Conservation (phyloP, 1,140 invertebrate species). For the fruit fly (Drosophila melanogaster) region Release_6_plus_ISO1_MT NT_037436.4:6760501-6761000, state of each 20-base stretch:
- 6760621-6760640: conserved; percentile 71
- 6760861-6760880: conserved; percentile 52
- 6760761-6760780: conserved; percentile 75
- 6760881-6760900: conserved; percentile 66
- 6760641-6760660: conserved; percentile 64
- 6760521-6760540: conserved; percentile 85
- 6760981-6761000: conserved; percentile 68
- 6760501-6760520: conserved; percentile 26
- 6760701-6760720: conserved; percentile 11
- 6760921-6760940: conserved; percentile 33
- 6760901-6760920: conserved; percentile 20
- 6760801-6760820: conserved; percentile 48
- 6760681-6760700: conserved; percentile 22
- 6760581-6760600: conserved; percentile 57
- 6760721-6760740: conserved; percentile 47
- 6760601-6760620: conserved; percentile 73
- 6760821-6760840: conserved; percentile 59
- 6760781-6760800: conserved; percentile 65
- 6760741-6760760: conserved; percentile 75
- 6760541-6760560: conserved; percentile 85
- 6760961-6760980: conserved; percentile 17
- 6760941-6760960: conserved; percentile 54
- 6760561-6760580: conserved; percentile 24
- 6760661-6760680: conserved; percentile 47
- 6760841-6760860: conserved; percentile 41